Conservation (phyloP, 2,888 invertebrate genomes). For the Carpatolechia fugitivella region DNA sequence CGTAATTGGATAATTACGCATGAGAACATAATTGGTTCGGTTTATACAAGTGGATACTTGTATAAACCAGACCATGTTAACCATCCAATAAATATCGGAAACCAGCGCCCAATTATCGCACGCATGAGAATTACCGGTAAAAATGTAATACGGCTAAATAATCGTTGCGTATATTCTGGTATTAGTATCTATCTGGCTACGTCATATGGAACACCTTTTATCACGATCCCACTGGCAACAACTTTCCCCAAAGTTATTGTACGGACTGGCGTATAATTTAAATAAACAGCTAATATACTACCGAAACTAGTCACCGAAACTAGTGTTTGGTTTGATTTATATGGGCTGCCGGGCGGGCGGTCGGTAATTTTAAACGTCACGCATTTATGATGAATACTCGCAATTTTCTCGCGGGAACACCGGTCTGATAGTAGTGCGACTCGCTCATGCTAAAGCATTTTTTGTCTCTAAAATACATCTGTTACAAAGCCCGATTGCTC, state of each 20-base stretch:
- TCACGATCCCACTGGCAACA: conserved; percentile 9
- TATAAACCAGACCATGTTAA: conserved; percentile 53
- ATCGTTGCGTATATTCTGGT: not conserved
- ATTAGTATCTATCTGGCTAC: not conserved
- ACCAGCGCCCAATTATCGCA: conserved; percentile 57
- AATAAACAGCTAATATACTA: conserved; percentile 44
- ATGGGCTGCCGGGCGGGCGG: conserved; percentile 51
- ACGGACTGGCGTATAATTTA: conserved; percentile 22
- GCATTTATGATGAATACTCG: conserved; percentile 74
- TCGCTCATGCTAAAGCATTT: conserved; percentile 36
- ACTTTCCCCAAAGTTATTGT: conserved; percentile 13
- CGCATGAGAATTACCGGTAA: conserved; percentile 51
- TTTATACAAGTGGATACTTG: conserved; percentile 31
- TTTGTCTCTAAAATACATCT: conserved; percentile 22
- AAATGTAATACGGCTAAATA: conserved; percentile 37
- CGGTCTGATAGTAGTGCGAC: conserved; percentile 52
- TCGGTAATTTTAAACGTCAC: conserved; percentile 74
- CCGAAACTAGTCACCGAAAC: conserved; percentile 45
- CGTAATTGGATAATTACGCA: too few species aligned
- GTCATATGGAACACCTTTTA: conserved; percentile 5
- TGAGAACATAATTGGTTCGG: too few species aligned
- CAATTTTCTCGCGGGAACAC: conserved; percentile 70
- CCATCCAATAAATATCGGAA: conserved; percentile 60
- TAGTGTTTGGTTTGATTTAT: conserved; percentile 71
- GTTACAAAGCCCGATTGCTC: not conserved